phyloP scores from a whole-genome alignment of 2,888 invertebrate genomes.

The Entomobrya multifasciata region DNA sequence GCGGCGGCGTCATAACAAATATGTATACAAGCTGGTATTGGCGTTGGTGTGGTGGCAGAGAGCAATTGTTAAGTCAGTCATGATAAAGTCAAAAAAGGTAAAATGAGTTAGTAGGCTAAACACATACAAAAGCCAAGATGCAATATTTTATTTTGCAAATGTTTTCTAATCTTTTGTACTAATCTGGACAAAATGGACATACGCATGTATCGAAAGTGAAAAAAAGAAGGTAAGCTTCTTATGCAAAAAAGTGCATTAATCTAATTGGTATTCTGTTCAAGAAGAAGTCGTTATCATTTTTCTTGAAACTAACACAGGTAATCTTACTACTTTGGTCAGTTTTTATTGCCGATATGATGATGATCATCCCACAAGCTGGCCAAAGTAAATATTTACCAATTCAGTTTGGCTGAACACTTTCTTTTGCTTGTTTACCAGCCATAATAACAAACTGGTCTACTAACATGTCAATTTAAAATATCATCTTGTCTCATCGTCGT shows the following conservation, averaged over 20 bases:
- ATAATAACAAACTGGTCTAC: slow-evolving; percentile 58
- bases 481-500: slow-evolving; percentile 18
- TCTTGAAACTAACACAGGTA: too few relatives aligned
- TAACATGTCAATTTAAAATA: slow-evolving; percentile 64
- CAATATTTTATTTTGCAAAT: too few relatives aligned
- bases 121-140: not conserved
- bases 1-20: not conserved
- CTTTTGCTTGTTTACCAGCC: slow-evolving; percentile 27
- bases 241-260: not conserved
- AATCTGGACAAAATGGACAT: slow-evolving; percentile 47
- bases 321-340: not conserved
- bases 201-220: slow-evolving; percentile 41
- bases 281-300: not conserved
- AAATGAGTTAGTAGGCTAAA: slow-evolving; percentile 26
- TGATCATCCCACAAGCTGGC: slow-evolving; percentile 2
- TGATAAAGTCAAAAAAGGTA: not conserved
- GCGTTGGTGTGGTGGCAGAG: not conserved
- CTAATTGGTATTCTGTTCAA: slow-evolving; percentile 24
- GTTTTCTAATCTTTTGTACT: slow-evolving; percentile 30
- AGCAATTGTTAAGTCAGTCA: not conserved
- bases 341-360: not conserved
- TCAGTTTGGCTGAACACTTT: slow-evolving; percentile 60
- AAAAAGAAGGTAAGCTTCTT: slow-evolving; percentile 9
- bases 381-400: not conserved
- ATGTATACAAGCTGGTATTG: not conserved